These are phyloP conservation scores for Periphyllus acericola DNA, from an alignment of 2,888 invertebrate species.

Conservation along the genomic window DNA sequence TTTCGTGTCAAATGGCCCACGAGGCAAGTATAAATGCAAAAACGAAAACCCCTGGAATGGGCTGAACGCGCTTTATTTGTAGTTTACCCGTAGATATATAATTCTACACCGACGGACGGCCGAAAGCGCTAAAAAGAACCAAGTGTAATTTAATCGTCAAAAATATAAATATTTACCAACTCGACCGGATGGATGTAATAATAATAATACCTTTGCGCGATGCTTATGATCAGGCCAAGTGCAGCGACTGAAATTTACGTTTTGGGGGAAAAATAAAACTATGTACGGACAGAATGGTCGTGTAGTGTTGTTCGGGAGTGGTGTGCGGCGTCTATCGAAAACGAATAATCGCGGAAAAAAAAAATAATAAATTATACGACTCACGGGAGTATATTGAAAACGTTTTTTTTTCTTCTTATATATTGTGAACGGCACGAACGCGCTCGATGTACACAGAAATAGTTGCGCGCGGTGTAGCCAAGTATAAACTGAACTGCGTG, in stretches of 20 bases:
- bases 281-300: background rate
- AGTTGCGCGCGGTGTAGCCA: constrained; percentile 43
- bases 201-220: background rate
- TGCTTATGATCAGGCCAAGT: background rate
- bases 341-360: background rate
- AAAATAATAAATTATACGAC: background rate
- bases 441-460: constrained; percentile 42
- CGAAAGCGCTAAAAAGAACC: background rate
- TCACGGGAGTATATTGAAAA: background rate
- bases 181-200: background rate
- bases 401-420: background rate
- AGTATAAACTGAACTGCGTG: constrained; percentile 57
- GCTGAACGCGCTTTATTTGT: too few species aligned
- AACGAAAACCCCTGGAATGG: background rate
- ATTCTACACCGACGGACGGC: background rate
- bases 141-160: background rate
- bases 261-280: background rate
- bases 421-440: background rate
- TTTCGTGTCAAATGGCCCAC: background rate
- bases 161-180: background rate
- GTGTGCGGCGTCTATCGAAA: background rate
- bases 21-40: background rate
- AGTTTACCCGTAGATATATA: background rate
- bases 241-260: background rate
- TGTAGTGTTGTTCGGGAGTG: too few species aligned